Base-by-base conservation (phyloP, 1,140 invertebrate genomes). In the Drosophila watanabei region DNA sequence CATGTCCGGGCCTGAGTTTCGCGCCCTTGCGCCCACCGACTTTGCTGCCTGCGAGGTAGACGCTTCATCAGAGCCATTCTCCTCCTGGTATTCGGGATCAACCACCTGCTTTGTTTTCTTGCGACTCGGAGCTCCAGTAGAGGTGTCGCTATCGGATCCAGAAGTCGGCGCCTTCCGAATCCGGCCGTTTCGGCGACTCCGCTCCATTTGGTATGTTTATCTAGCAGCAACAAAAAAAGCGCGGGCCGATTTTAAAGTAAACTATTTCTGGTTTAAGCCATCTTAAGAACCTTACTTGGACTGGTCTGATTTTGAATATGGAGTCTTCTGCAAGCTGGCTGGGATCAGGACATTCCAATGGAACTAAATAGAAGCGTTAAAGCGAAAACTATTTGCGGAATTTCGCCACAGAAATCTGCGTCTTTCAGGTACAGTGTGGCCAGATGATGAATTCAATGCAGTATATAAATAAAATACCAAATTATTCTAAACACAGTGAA, bases 71-170 rank as follows among this genome's bases (percentile, higher is more conserved):
- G 20, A 24, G 20, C 10, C 35, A 24, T 54, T 16, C 14, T 52
- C 1, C 7, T 54, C 32, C n/a, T 37, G 35, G 4, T 10, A 28
- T 3, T 39, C 18, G 11, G 46, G 9, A 1, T 28, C n/a, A 2
- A 7, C 30, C 6, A 32, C 30, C 11, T 68, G 62, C 16, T 32
- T 68, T 20, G 20, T 71, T 7, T 56, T 41, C 18, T 71, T 71
- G 8, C 62, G 7, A 9, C 24, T 71, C 1, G 68, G 68, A 7
- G 24, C 48, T 7, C 6, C 48, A 14, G 13, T 30, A 11, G 63
- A 35, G 24, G 24, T 11, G 28, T 71, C 68, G 63, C 39, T 69
- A 4, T 71, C 68, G 14, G 68, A 70, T n/a, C 32, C 68, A 18
- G 62, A 32, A 32, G 63, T 32, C 1, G 32, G 48, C 10, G 33